Evolutionary conservation across 2,888 invertebrate genomes (phyloP), one percentile per base, ranked within the genome.

Genomic region (Eudasyphora cyanicolor): DNA sequence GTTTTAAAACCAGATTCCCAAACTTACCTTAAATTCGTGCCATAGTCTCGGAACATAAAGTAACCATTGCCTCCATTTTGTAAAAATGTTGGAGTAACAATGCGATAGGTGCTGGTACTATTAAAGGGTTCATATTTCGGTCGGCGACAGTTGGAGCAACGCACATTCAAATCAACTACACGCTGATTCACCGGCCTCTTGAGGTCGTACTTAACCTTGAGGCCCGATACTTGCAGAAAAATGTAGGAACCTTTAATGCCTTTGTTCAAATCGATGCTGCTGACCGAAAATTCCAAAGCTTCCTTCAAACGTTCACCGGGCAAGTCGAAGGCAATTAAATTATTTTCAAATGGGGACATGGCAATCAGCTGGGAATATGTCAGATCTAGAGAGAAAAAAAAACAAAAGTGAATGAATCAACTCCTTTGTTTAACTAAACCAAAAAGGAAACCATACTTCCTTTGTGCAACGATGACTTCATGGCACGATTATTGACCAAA

Each of bases 311-410:
- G 92, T 79, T 93, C 91, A 0, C 97, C 97, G 70, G 93, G 92
- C 75, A 97, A 89, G 86, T 95, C 95, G 76, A 95, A 94, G 14
- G 95, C 92, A 87, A 96, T 95, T 79, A 97, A 92, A 62, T 93
- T 94, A 91, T 97, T 97, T 88, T 94, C 94, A 89, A 97, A 97
- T 0, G 97, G 97, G 83, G 95, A 93, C n/a, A 95, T 94, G 87
- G 94, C 94, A 2, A 96, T 91, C 5, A 97, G 88, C 75, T 95
- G 95, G 71, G 94, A 95, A 49, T 94, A 95, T 0, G 95, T 96
- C 17, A 96, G 94, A 10, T 95, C 96, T 96, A 17, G 17, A 82
- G 42, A 19, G 24, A 8, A 24, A 27, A 12, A 51, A 51, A 51
- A 51, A 49, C n/a, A n/a, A 8, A 49, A 74, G 27, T 19, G 8